Percentiles rank a stretch among this genome's conserved stretches.
phyloP scores from a whole-genome alignment of 2,888 invertebrate genomes.

The Phyllotreta cruciferae region DNA sequence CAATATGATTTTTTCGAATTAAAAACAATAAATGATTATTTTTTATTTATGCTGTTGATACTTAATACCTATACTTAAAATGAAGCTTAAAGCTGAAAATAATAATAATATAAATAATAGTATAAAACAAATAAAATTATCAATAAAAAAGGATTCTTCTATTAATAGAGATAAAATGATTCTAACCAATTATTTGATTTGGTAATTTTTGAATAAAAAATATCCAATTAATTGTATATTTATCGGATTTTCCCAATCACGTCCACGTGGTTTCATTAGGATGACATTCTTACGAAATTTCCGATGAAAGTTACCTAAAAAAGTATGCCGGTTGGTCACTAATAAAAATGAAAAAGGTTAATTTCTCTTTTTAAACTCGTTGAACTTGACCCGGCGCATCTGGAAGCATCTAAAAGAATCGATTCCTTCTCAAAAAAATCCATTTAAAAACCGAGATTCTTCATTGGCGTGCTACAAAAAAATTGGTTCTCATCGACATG shows the following conservation, averaged over 20 bases:
- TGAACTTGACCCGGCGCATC: constrained; percentile 34
- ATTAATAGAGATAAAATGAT: too few species aligned
- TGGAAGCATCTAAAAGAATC: constrained; percentile 25
- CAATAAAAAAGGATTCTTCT: too few species aligned
- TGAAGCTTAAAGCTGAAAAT: too few species aligned
- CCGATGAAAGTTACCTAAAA: constrained; percentile 25
- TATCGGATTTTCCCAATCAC: background rate
- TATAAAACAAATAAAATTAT: too few species aligned
- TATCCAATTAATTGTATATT: background rate
- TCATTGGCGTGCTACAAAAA: background rate
- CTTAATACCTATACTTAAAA: too few species aligned
- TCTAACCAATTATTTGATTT: too few species aligned
- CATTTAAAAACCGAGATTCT: background rate
- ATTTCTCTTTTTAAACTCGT: constrained; percentile 33
- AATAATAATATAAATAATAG: too few species aligned
- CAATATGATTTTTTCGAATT: constrained; percentile 1
- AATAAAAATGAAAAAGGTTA: constrained; percentile 18
- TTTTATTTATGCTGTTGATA: background rate
- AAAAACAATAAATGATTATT: background rate
- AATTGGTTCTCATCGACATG: too few species aligned
- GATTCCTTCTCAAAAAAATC: constrained; percentile 16
- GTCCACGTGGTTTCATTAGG: constrained; percentile 4
- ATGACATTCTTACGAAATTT: constrained; percentile 26
- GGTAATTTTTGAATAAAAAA: background rate
- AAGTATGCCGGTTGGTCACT: constrained; percentile 26